A percentile compares a stretch with the other conserved stretches of the same genome.
Conservation (phyloP, 2,888 invertebrate genomes). For the Acanthosepion pharaonis region DNA sequence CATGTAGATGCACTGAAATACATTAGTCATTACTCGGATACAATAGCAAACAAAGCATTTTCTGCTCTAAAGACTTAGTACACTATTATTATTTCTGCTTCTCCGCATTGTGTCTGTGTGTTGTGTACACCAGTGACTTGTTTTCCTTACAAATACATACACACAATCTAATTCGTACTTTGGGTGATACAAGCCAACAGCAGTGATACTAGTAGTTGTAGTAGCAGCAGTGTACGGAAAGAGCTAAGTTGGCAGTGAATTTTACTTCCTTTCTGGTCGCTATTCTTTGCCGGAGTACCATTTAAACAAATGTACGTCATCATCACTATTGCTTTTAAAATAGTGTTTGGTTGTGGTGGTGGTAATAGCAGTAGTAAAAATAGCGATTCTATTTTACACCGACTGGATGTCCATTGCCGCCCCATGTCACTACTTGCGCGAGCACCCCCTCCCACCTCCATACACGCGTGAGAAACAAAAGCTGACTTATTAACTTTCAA, state of each 20-base stretch:
- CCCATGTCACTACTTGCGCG: neutral
- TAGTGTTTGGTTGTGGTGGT: neutral
- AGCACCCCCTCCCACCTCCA: neutral
- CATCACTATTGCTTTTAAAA: neutral
- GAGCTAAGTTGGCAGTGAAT: slow-evolving; percentile 33
- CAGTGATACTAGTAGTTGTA: neutral
- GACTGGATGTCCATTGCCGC: slow-evolving; percentile 33
- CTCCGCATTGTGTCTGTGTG: neutral
- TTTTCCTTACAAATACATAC: neutral
- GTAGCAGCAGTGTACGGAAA: neutral
- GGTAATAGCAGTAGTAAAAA: neutral
- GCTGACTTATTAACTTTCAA: neutral
- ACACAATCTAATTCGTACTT: neutral
- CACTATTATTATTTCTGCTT: neutral
- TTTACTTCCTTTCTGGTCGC: slow-evolving; percentile 1
- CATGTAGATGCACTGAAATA: neutral
- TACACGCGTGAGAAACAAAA: slow-evolving; percentile 1
- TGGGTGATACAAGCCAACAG: neutral
- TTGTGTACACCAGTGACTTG: slow-evolving; percentile 33
- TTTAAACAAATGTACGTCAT: neutral
- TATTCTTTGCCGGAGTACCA: neutral
- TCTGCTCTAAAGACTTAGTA: neutral
- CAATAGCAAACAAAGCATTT: slow-evolving; percentile 14
- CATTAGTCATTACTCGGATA: neutral
- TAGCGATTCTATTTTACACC: neutral